Evolutionary conservation across 2,113 vertebrate genomes (phyloP).

Genomic region (Sceloporus tristichus): DNA sequence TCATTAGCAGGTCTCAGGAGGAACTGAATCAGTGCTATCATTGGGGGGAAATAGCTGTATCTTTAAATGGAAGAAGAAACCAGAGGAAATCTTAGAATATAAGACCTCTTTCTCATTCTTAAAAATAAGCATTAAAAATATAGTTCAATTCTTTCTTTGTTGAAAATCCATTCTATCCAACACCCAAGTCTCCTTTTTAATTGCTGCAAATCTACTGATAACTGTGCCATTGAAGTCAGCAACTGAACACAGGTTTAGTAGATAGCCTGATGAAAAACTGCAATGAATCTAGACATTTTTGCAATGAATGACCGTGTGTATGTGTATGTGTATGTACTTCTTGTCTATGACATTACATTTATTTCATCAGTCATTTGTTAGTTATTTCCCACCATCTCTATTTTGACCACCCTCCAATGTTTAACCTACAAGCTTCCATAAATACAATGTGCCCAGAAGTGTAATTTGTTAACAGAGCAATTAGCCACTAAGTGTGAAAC

Average conservation of each 20-base stretch:
- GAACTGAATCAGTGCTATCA: not conserved
- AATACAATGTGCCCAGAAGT: not conserved
- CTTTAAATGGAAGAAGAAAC: not conserved
- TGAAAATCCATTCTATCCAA: not conserved
- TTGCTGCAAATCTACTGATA: not conserved
- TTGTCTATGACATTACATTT: slow-evolving; percentile 20
- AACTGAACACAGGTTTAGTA: not conserved
- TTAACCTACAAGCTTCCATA: not conserved
- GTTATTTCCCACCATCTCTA: slow-evolving; percentile 13
- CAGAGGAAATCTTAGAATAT: not conserved
- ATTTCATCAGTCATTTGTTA: slow-evolving; percentile 17
- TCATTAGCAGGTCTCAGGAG: not conserved
- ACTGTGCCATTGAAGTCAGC: slow-evolving; percentile 4
- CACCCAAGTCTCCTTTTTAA: not conserved
- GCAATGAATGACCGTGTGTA: slow-evolving; percentile 10
- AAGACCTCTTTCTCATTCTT: not conserved
- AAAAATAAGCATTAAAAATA: not conserved
- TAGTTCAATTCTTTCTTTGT: not conserved
- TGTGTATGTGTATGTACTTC: not conserved
- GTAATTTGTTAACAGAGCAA: not conserved
- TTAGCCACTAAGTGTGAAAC: not conserved
- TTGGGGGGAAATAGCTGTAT: not conserved
- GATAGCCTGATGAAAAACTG: not conserved
- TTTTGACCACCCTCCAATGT: slow-evolving; percentile 11
- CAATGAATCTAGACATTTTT: not conserved